Evolutionary conservation across 2,797 vertebrate species (phyloP).

Genomic region (Mormyrus proboscirostris): DNA sequence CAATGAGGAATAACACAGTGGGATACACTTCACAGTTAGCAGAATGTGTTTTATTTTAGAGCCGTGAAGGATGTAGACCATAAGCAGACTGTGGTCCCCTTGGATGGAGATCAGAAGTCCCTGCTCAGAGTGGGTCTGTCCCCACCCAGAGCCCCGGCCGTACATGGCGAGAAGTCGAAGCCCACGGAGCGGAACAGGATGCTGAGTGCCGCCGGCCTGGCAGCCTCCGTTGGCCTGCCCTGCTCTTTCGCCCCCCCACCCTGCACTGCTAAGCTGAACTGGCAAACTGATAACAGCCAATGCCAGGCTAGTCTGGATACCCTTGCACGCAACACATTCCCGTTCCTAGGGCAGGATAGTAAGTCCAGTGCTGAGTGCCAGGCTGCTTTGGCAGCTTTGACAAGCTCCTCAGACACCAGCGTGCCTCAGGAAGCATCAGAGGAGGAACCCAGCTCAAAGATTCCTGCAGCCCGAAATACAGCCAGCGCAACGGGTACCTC

Average conservation of each 20-base stretch:
- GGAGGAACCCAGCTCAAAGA: slow-evolving; percentile 27
- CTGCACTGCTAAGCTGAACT: slow-evolving; percentile 41
- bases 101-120: slow-evolving; percentile 6
- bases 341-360: slow-evolving; percentile 29
- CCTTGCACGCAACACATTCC: slow-evolving; percentile 36
- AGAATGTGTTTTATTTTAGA: background rate
- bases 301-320: slow-evolving; percentile 52
- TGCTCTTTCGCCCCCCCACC: slow-evolving; percentile 49
- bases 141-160: slow-evolving; percentile 31
- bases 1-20: background rate
- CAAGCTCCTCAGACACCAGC: slow-evolving; percentile 34
- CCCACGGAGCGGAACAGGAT: slow-evolving; percentile 54
- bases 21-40: background rate
- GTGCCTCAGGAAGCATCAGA: slow-evolving; percentile 44
- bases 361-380: background rate
- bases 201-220: slow-evolving; percentile 52
- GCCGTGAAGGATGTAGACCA: background rate
- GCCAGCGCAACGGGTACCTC: background rate
- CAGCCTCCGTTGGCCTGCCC: slow-evolving; percentile 64
- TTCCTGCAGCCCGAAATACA: slow-evolving; percentile 20
- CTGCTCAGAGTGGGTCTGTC: slow-evolving; percentile 16
- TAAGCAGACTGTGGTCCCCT: background rate
- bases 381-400: slow-evolving; percentile 13
- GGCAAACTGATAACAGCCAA: slow-evolving; percentile 41
- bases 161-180: slow-evolving; percentile 49